Percentiles rank a stretch among this genome's conserved stretches.
Evolutionary conservation across 2,888 invertebrate genomes (phyloP).

Genomic region (Athetis lepigone): DNA sequence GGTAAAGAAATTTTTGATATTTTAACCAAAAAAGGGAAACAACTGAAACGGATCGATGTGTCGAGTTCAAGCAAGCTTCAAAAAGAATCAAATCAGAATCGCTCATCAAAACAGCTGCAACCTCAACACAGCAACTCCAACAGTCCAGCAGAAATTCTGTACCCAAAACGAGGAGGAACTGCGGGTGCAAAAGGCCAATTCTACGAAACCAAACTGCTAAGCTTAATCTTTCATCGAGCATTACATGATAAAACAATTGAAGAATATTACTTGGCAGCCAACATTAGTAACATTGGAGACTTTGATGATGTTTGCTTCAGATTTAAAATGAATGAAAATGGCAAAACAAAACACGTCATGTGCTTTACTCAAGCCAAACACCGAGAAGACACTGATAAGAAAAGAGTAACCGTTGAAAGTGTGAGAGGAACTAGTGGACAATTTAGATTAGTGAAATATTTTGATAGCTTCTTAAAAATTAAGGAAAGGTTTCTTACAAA

Average conservation of each 20-base stretch:
- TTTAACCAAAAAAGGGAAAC: slow-evolving; percentile 36
- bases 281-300: slow-evolving; percentile 69
- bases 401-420: slow-evolving; percentile 63
- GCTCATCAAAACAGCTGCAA: too few relatives aligned
- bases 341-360: slow-evolving; percentile 52
- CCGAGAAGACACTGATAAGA: slow-evolving; percentile 64
- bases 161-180: slow-evolving; percentile 59
- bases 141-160: slow-evolving; percentile 19
- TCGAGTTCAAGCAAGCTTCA: slow-evolving; percentile 11
- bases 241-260: slow-evolving; percentile 63
- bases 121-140: not conserved
- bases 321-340: slow-evolving; percentile 55
- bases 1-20: slow-evolving; percentile 48
- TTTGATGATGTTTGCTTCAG: slow-evolving; percentile 70
- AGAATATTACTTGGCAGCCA: slow-evolving; percentile 67
- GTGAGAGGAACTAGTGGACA: slow-evolving; percentile 60
- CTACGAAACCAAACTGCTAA: slow-evolving; percentile 67
- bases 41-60: slow-evolving; percentile 2
- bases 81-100: slow-evolving; percentile 12
- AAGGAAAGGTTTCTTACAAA: slow-evolving; percentile 62
- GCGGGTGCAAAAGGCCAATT: slow-evolving; percentile 62
- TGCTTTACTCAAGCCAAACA: slow-evolving; percentile 72
- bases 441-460: slow-evolving; percentile 67
- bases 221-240: slow-evolving; percentile 65
- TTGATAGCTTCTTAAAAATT: slow-evolving; percentile 69